These are phyloP conservation scores for Phymastichus coffea DNA, from an alignment of 1,140 invertebrate species.

Conservation along the genomic window DNA sequence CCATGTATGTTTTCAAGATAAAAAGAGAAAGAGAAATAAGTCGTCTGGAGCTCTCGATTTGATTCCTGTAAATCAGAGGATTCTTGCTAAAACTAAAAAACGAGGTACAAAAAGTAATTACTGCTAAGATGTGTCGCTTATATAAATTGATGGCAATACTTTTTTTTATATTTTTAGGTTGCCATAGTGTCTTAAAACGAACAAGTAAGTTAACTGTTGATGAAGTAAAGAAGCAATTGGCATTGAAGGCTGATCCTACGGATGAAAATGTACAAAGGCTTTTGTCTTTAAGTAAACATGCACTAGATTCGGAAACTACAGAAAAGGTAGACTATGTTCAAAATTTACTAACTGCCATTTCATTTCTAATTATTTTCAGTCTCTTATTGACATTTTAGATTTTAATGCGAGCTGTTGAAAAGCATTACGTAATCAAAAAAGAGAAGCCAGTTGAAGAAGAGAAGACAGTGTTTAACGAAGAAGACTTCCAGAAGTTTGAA, in stretches of 20 bases:
- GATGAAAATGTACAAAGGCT: slow-evolving; percentile 45
- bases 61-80: slow-evolving; percentile 41
- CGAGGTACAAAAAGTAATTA: slow-evolving; percentile 37
- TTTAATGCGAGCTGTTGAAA: slow-evolving; percentile 33
- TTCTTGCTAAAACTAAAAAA: slow-evolving; percentile 34
- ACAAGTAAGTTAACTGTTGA: slow-evolving; percentile 39
- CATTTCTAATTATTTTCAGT: neutral
- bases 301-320: slow-evolving; percentile 30
- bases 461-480: slow-evolving; percentile 56
- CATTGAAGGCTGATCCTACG: slow-evolving; percentile 35
- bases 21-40: slow-evolving; percentile 33
- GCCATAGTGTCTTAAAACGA: slow-evolving; percentile 21
- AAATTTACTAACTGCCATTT: slow-evolving; percentile 1
- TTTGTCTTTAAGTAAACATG: slow-evolving; percentile 37
- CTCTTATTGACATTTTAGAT: slow-evolving; percentile 31
- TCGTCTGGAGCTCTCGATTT: slow-evolving; percentile 38
- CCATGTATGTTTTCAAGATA: slow-evolving; percentile 30
- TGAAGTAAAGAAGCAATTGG: slow-evolving; percentile 38
- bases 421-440: slow-evolving; percentile 29
- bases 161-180: slow-evolving; percentile 27
- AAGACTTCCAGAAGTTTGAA: slow-evolving; percentile 58
- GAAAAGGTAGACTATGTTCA: slow-evolving; percentile 36
- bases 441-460: slow-evolving; percentile 36
- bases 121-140: no score
- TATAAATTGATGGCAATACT: no score